A percentile compares a stretch with the other conserved stretches of the same genome.
Conservation (phyloP, 2,888 invertebrate genomes). For the Drosophila greeni region DNA sequence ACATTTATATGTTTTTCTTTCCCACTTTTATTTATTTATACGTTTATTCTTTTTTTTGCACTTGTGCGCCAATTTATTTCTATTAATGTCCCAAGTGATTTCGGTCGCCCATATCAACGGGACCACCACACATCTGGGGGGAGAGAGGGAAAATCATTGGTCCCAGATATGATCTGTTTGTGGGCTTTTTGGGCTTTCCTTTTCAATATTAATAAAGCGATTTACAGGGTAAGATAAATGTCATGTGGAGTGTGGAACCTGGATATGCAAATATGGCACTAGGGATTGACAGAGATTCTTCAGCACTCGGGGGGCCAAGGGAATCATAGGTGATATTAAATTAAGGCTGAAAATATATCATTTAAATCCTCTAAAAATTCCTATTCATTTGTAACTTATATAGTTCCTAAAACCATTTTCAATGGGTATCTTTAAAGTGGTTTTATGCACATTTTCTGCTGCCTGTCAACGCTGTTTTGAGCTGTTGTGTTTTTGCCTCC, state of each 20-base stretch:
- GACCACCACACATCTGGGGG: slow-evolving; percentile 1
- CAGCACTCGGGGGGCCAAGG: background rate
- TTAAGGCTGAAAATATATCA: too few relatives aligned
- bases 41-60: slow-evolving; percentile 23
- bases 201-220: slow-evolving; percentile 29
- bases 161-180: slow-evolving; percentile 26
- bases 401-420: background rate
- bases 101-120: slow-evolving; percentile 47
- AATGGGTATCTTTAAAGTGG: slow-evolving; percentile 6
- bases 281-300: background rate
- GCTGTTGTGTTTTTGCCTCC: slow-evolving; percentile 15
- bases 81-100: slow-evolving; percentile 44
- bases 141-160: background rate
- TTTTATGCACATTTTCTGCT: background rate
- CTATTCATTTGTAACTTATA: background rate
- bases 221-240: slow-evolving; percentile 13
- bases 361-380: fast-evolving
- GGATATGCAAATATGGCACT: background rate
- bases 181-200: slow-evolving; percentile 19
- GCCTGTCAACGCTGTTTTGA: slow-evolving; percentile 10
- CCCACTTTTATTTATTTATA: slow-evolving; percentile 6
- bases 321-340: background rate
- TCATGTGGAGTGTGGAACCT: background rate
- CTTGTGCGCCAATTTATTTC: slow-evolving; percentile 45
- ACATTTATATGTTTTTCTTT: slow-evolving; percentile 25